These are phyloP conservation scores for Brachionus asplanchnoidis DNA, from an alignment of 1,140 invertebrate genomes.

Conservation along the genomic window DNA sequence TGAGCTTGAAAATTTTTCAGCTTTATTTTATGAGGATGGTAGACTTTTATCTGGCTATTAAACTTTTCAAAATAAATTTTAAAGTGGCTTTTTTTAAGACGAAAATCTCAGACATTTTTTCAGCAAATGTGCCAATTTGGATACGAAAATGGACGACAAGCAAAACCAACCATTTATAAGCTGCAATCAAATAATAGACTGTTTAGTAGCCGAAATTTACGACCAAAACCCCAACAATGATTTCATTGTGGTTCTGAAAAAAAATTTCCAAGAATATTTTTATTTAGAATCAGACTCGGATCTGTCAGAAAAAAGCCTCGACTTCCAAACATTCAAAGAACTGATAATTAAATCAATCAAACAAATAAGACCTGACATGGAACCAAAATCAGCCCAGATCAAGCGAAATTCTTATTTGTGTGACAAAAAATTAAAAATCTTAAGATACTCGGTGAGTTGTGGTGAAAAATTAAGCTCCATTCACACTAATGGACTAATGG, in stretches of 20 bases:
- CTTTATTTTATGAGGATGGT: neutral
- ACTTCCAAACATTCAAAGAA: neutral
- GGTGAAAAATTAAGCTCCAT: neutral
- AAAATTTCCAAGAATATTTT: neutral
- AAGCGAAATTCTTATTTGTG: neutral
- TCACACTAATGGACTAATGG: neutral
- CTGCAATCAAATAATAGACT: neutral
- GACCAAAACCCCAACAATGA: neutral
- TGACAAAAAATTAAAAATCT: neutral
- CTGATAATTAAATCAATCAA: neutral
- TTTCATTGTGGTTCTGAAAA: neutral
- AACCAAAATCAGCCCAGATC: neutral
- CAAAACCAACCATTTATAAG: neutral
- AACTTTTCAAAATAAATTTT: neutral
- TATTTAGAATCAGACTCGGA: neutral
- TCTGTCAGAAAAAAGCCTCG: neutral
- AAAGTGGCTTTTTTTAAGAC: neutral
- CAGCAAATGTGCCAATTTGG: neutral
- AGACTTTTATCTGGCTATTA: neutral
- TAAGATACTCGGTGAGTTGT: constrained; percentile 11
- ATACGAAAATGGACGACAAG: too few relatives aligned
- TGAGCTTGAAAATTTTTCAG: neutral
- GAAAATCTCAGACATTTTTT: neutral
- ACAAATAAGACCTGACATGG: neutral
- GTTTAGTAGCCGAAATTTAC: neutral